phyloP scores from a whole-genome alignment of 1,140 invertebrate species.

The Zaprionus lachaisei region DNA sequence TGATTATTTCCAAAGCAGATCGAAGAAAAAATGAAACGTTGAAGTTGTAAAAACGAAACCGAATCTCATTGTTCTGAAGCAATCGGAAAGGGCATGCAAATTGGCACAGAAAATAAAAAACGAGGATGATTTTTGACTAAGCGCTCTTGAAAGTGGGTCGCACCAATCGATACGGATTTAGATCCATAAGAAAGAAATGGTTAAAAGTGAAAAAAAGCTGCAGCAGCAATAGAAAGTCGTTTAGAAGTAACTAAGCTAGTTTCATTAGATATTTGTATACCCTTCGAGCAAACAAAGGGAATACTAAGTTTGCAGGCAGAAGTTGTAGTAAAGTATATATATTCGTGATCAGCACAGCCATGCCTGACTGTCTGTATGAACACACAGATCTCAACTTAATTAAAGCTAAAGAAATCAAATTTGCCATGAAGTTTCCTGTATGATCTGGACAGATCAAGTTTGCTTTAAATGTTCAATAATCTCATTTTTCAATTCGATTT shows the following conservation, averaged over 20 bases:
- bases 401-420: not conserved
- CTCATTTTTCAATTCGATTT: too few relatives aligned
- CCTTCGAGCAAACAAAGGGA: not conserved
- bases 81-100: constrained; percentile 35
- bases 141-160: not conserved
- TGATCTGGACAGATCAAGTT: too few relatives aligned
- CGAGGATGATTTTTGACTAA: constrained; percentile 6
- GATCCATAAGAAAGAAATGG: constrained; percentile 17
- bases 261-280: not conserved
- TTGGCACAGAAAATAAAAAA: constrained; percentile 15
- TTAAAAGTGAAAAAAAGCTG: not conserved
- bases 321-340: not conserved
- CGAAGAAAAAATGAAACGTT: constrained; percentile 8
- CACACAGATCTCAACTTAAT: not conserved
- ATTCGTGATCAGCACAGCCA: not conserved
- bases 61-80: constrained; percentile 41
- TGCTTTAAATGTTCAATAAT: too few relatives aligned
- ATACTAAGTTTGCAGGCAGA: not conserved
- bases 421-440: not conserved
- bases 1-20: constrained; percentile 52
- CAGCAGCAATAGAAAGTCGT: not conserved
- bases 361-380: not conserved
- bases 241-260: not conserved
- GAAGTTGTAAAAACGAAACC: constrained; percentile 33
- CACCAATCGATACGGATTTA: constrained; percentile 11